Percentiles rank a stretch among this genome's conserved stretches.
Conservation (phyloP, 2,888 invertebrate genomes). For the Drosophila koepferae region DNA sequence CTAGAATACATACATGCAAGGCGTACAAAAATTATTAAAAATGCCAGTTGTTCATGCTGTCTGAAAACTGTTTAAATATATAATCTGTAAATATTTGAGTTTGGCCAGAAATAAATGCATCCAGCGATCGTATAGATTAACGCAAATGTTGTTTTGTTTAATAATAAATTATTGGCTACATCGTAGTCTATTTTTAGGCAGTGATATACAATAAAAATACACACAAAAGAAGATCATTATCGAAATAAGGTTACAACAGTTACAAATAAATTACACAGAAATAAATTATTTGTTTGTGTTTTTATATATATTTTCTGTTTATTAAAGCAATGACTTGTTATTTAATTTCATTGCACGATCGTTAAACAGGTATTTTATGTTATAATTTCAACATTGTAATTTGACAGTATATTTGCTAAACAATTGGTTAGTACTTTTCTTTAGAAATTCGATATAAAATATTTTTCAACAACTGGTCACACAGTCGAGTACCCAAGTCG, state of each 20-base stretch:
- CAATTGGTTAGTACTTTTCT: slow-evolving; percentile 2
- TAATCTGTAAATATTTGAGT: slow-evolving; percentile 6
- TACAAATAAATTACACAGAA: neutral
- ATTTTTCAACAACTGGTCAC: slow-evolving; percentile 23
- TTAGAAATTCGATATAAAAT: neutral
- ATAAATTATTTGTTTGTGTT: too few species aligned
- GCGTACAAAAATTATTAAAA: neutral
- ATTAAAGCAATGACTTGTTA: neutral
- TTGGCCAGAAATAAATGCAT: slow-evolving; percentile 3
- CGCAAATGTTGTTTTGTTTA: neutral
- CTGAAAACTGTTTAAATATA: slow-evolving; percentile 13
- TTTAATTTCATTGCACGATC: neutral
- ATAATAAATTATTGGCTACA: neutral
- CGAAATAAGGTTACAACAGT: neutral
- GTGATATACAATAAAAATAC: neutral
- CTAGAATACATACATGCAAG: neutral
- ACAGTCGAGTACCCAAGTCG: slow-evolving; percentile 30
- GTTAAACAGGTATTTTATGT: neutral
- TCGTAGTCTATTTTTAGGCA: slow-evolving; percentile 8
- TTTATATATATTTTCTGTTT: too few species aligned
- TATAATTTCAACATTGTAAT: neutral
- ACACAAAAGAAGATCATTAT: neutral
- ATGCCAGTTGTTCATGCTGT: neutral
- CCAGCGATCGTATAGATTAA: neutral
- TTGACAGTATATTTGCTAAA: neutral